Evolutionary conservation across 35 echinoderm and acorn worm genomes (phyloP).

Genomic region (Ophioderma brevispina): DNA sequence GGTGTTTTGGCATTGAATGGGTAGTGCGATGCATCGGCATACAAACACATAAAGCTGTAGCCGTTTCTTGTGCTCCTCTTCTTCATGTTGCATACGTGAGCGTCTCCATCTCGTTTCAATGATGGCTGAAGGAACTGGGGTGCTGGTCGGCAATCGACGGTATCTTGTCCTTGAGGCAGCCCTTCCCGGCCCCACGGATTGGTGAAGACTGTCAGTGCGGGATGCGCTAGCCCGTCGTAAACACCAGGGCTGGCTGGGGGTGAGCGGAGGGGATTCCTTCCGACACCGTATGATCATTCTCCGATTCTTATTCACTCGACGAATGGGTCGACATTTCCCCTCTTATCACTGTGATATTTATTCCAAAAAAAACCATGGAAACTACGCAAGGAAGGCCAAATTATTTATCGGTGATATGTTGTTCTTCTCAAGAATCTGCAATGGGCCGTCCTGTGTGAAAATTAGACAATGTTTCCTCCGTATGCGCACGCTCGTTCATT

Average conservation of each 20-base stretch:
- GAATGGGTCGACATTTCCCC: conserved; percentile 92
- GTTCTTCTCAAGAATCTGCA: neutral
- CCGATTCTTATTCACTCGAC: conserved; percentile 86
- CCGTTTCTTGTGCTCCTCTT: conserved; percentile 96
- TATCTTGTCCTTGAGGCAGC: conserved; percentile 58
- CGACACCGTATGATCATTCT: conserved; percentile 86
- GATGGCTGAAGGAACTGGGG: conserved; percentile 84
- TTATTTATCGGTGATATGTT: neutral
- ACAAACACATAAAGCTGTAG: conserved; percentile 99
- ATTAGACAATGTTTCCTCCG: neutral
- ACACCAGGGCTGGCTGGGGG: conserved; percentile 41
- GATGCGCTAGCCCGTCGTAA: conserved; percentile 48
- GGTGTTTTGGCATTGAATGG: conserved; percentile 99
- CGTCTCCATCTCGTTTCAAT: conserved; percentile 86
- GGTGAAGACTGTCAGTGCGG: conserved; percentile 79
- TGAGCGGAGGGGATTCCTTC: conserved; percentile 82
- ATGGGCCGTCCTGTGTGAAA: conserved; percentile 1
- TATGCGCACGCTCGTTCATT: neutral
- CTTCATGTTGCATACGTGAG: conserved; percentile 79
- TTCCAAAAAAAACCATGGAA: neutral
- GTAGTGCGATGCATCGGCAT: conserved; percentile 95
- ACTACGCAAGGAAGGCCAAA: neutral
- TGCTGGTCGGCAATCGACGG: conserved; percentile 66
- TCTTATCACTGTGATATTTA: neutral
- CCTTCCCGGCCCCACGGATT: conserved; percentile 39